Base-by-base conservation (phyloP, 2,113 vertebrate genomes). In the Colinus virginianus region DNA sequence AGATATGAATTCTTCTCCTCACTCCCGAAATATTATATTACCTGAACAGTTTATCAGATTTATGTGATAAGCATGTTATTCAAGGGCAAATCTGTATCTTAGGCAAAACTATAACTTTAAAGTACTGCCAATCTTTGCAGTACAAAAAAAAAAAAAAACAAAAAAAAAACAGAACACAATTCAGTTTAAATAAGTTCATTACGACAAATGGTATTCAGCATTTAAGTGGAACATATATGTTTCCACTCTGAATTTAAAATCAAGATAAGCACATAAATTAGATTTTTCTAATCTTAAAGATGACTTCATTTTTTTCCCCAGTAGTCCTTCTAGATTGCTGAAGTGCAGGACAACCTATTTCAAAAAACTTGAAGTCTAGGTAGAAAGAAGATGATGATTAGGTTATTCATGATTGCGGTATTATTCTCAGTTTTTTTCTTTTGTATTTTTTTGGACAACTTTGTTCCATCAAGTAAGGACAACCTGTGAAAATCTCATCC, bases 161-260 rank as follows among this genome's bases (percentile, higher is more conserved):
- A 12, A 67, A 45, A 49, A 23, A 83, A 79, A 80, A 48, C n/a
- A n/a, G n/a, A n/a, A 6, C 1, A 42, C 22, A 20, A 38, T 63
- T 92, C 34, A 38, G 30, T 80, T 86, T 80, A 59, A 93, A 80
- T 45, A 77, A 48, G 8, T 58, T 4, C 12, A 48, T 69, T 25
- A 8, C 5, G 7, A 14, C n/a, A 36, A 38, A 22, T 11, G 36
- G 0, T 14, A 2, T 5, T 4, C 2, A 69, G 70, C 36, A 28
- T 53, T 79, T 83, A 61, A 3, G 0, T 62, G 7, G 11, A 56
- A 1, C 0, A 36, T 79, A 38, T 28, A 0, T 87, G 19, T 45
- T 91, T 84, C 58, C 59, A 8, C 38, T 32, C 18, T 85, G 45
- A 58, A 49, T 78, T 85, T 67, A 70, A 88, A 91, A 79, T 20